A percentile compares a stretch with the other conserved stretches of the same genome.
phyloP scores from a whole-genome alignment of 2,113 vertebrate species.

The Tiliqua scincoides region DNA sequence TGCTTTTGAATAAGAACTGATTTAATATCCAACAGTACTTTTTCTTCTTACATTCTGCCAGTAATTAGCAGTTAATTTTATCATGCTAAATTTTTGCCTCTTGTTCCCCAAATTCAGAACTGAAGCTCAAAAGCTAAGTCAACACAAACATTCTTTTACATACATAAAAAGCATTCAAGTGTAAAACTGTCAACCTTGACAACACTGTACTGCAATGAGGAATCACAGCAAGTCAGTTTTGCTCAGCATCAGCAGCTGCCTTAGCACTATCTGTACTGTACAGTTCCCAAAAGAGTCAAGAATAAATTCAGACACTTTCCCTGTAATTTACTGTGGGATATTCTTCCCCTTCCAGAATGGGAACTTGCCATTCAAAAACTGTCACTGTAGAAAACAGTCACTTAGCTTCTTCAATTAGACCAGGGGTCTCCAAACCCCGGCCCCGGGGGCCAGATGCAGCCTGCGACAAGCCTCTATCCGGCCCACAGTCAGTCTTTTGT shows the following conservation, averaged over 20 bases:
- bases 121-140: neutral
- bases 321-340: neutral
- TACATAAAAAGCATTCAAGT: neutral
- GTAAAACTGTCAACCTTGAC: neutral
- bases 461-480: too few species aligned
- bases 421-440: too few species aligned
- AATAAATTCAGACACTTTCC: neutral
- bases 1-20: neutral
- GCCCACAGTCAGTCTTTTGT: too few species aligned
- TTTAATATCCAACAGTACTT: neutral
- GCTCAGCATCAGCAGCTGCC: neutral
- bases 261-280: neutral
- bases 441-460: too few species aligned
- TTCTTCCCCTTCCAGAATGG: neutral
- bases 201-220: neutral
- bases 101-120: neutral
- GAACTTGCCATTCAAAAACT: neutral
- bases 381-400: neutral
- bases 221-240: neutral
- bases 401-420: too few species aligned
- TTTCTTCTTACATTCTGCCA: neutral
- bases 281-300: neutral
- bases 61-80: rapidly evolving
- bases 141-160: neutral
- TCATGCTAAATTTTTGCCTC: neutral